Percentiles rank a stretch among this genome's conserved stretches.
Conservation (phyloP, 1,140 invertebrate species). For the Hypothenemus hampei region DNA sequence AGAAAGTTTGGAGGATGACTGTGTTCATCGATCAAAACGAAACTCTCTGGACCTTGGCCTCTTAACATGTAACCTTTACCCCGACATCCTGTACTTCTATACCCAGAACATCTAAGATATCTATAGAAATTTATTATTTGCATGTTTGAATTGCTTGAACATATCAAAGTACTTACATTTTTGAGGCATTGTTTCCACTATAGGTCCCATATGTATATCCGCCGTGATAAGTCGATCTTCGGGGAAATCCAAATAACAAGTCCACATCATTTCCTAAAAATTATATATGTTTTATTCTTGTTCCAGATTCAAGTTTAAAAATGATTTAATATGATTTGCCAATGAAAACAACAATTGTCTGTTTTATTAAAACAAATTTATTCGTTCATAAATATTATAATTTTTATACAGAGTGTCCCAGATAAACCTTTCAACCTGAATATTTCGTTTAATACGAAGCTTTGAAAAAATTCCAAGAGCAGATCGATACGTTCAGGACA, state of each 20-base stretch:
- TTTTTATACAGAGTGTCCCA: too few relatives aligned
- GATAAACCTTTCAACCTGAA: too few relatives aligned
- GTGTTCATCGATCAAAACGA: conserved; percentile 19
- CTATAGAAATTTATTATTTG: conserved; percentile 8
- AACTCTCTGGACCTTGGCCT: conserved; percentile 14
- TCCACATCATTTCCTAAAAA: too few relatives aligned
- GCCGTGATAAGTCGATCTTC: conserved; percentile 15
- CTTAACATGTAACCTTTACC: conserved; percentile 22
- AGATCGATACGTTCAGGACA: too few relatives aligned
- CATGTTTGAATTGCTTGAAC: neutral
- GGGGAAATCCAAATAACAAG: neutral
- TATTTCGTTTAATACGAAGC: too few relatives aligned
- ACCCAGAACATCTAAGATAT: conserved; percentile 23
- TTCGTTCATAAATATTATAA: too few relatives aligned
- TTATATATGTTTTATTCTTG: too few relatives aligned
- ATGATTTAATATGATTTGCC: too few relatives aligned
- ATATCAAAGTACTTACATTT: conserved; percentile 15
- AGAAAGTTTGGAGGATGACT: conserved; percentile 27
- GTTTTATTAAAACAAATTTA: too few relatives aligned
- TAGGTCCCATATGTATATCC: conserved; percentile 22
- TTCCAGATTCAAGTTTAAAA: too few relatives aligned
- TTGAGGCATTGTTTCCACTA: conserved; percentile 2
- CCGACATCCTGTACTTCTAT: conserved; percentile 14
- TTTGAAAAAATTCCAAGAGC: too few relatives aligned
- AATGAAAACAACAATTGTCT: too few relatives aligned